phyloP scores from a whole-genome alignment of 2,113 vertebrate species.

The Scomber scombrus region DNA sequence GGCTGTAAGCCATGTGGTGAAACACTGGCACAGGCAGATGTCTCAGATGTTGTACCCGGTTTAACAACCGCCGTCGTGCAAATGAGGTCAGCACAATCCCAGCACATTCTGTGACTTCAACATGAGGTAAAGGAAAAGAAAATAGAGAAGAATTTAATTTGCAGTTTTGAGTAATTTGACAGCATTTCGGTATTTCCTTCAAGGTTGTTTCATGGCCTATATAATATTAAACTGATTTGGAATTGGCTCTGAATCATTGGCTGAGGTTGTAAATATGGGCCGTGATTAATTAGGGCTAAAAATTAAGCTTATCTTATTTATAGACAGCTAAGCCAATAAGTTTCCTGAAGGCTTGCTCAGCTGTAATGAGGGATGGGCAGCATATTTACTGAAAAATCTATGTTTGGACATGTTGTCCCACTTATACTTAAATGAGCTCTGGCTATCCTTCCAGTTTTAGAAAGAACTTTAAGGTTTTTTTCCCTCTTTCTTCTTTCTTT shows the following conservation, averaged over 20 bases:
- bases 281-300: slow-evolving; percentile 62
- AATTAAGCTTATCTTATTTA: slow-evolving; percentile 64
- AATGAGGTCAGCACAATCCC: slow-evolving; percentile 51
- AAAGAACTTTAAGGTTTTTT: slow-evolving; percentile 1
- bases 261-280: slow-evolving; percentile 48
- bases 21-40: slow-evolving; percentile 52
- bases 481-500: slow-evolving; percentile 25
- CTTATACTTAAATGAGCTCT: slow-evolving; percentile 49
- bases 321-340: slow-evolving; percentile 43
- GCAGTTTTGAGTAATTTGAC: slow-evolving; percentile 7
- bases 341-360: slow-evolving; percentile 58
- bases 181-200: slow-evolving; percentile 1
- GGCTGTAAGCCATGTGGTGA: slow-evolving; percentile 42
- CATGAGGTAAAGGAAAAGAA: slow-evolving; percentile 2
- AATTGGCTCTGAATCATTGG: slow-evolving; percentile 20
- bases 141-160: background rate
- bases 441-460: slow-evolving; percentile 20
- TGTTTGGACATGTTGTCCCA: slow-evolving; percentile 62
- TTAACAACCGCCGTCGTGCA: slow-evolving; percentile 53
- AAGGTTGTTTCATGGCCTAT: slow-evolving; percentile 37
- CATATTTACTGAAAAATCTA: slow-evolving; percentile 58
- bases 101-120: slow-evolving; percentile 14
- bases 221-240: slow-evolving; percentile 13
- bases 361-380: slow-evolving; percentile 58
- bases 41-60: slow-evolving; percentile 45